Conservation (phyloP, 2,888 invertebrate species). For the Oligia fasciuncula region DNA sequence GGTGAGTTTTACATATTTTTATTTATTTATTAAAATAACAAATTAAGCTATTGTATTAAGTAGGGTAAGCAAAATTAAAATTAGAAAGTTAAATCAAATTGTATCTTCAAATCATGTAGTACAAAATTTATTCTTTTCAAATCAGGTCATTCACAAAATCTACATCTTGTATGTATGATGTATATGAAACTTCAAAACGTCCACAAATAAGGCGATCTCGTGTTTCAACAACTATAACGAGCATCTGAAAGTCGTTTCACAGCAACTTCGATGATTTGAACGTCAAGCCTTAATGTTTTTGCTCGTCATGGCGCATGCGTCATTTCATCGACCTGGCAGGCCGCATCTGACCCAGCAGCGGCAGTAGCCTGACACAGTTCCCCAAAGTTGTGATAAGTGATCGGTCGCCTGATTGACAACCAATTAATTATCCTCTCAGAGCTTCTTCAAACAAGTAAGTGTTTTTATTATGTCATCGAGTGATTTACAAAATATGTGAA, state of each 20-base stretch:
- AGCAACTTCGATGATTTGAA: slow-evolving; percentile 1
- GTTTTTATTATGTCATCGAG: neutral
- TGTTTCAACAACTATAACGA: slow-evolving; percentile 3
- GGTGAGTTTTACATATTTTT: slow-evolving; percentile 41
- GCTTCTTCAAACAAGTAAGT: slow-evolving; percentile 18
- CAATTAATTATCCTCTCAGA: slow-evolving; percentile 7
- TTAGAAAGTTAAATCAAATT: no score
- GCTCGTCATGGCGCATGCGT: slow-evolving; percentile 38
- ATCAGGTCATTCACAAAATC: slow-evolving; percentile 50
- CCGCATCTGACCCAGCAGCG: neutral
- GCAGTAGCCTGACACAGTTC: slow-evolving; percentile 25
- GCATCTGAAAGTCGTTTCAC: neutral
- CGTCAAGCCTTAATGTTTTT: slow-evolving; percentile 11
- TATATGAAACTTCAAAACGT: neutral
- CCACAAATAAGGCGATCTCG: neutral
- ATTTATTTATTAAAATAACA: no score
- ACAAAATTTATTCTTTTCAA: neutral
- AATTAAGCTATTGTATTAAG: neutral
- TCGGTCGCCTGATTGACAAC: slow-evolving; percentile 5
- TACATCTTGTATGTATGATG: slow-evolving; percentile 28
- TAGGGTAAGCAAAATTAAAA: no score
- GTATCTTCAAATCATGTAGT: no score
- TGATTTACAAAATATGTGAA: neutral
- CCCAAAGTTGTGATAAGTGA: slow-evolving; percentile 6
- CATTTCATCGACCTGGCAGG: slow-evolving; percentile 17